Conservation (phyloP, 2,888 invertebrate genomes). For the Erpobdella octoculata region DNA sequence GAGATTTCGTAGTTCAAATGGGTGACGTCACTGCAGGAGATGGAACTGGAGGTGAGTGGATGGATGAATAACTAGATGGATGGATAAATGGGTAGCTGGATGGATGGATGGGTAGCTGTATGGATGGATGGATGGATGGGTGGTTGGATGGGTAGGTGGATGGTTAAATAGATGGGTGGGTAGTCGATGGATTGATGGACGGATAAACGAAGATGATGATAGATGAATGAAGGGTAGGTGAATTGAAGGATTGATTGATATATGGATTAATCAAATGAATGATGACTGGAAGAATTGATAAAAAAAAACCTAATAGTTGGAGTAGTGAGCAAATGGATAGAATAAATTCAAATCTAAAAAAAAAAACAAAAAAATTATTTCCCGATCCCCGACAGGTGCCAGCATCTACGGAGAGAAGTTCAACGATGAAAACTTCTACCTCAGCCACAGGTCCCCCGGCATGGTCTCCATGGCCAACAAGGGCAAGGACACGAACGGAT, state of each 20-base stretch:
- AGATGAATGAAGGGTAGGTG: background rate
- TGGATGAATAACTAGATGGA: background rate
- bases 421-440: slow-evolving; percentile 49
- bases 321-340: too few relatives aligned
- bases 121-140: background rate
- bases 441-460: slow-evolving; percentile 49
- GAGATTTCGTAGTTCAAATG: slow-evolving; percentile 52
- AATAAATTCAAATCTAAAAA: background rate
- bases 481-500: slow-evolving; percentile 51
- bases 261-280: background rate
- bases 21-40: slow-evolving; percentile 51
- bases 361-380: background rate
- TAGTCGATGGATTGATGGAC: background rate
- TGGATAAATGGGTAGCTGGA: background rate
- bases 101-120: background rate
- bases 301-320: too few relatives aligned
- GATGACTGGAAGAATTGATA: background rate
- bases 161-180: slow-evolving; percentile 1
- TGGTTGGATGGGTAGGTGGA: background rate
- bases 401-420: slow-evolving; percentile 50
- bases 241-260: background rate
- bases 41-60: slow-evolving; percentile 48
- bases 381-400: slow-evolving; percentile 41
- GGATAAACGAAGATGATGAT: background rate
- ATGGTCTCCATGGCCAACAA: slow-evolving; percentile 53